These are phyloP conservation scores for Gymnothorax reevesii DNA, from an alignment of 2,797 vertebrate genomes.

Conservation along the genomic window DNA sequence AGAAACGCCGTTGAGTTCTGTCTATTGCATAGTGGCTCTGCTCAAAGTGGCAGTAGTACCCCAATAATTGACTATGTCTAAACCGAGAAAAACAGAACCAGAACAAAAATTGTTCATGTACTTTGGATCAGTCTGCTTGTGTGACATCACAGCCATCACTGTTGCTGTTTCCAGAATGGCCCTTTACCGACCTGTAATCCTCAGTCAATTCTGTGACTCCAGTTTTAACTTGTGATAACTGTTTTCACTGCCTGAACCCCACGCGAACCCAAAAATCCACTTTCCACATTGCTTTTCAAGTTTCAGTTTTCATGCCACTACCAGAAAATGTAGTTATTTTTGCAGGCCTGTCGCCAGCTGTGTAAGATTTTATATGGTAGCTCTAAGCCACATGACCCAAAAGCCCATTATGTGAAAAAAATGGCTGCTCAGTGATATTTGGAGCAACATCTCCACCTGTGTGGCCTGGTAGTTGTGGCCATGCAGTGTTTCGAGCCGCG, in stretches of 20 bases:
- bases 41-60: no score
- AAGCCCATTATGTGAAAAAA: background rate
- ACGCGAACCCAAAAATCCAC: background rate
- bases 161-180: no score
- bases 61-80: no score
- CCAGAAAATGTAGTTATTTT: background rate
- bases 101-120: no score
- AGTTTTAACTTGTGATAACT: background rate
- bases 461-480: slow-evolving; percentile 57
- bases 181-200: no score
- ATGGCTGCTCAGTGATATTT: slow-evolving; percentile 7
- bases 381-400: background rate
- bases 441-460: slow-evolving; percentile 36
- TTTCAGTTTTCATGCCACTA: background rate
- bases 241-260: background rate
- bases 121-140: no score
- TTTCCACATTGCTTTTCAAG: background rate
- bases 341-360: background rate
- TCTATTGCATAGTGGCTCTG: no score
- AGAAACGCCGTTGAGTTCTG: no score
- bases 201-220: background rate
- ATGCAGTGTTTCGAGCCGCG: slow-evolving; percentile 71
- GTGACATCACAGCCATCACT: no score
- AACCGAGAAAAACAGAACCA: no score
- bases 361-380: background rate